These are phyloP conservation scores for Naja naja DNA, from an alignment of 2,113 vertebrate species.

Conservation along the genomic window DNA sequence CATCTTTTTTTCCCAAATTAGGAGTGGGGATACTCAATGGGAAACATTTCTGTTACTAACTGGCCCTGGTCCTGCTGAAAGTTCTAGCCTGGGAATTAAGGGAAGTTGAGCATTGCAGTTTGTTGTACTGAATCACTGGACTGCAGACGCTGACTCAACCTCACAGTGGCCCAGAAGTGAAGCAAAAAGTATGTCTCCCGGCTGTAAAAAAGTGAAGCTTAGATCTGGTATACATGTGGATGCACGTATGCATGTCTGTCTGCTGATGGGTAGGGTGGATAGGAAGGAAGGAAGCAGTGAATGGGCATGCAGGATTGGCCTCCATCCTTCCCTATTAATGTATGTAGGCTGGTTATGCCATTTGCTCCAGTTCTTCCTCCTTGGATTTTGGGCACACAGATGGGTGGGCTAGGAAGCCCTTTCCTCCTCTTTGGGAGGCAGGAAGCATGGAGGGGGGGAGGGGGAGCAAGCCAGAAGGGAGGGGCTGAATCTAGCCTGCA, in stretches of 20 bases:
- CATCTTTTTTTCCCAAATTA: background rate
- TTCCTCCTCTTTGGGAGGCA: background rate
- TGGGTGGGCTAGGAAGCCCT: background rate
- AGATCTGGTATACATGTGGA: background rate
- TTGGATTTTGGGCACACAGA: background rate
- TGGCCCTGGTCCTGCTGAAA: background rate
- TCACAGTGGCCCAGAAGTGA: background rate
- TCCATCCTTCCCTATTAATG: background rate
- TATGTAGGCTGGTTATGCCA: background rate
- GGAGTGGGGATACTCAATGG: background rate
- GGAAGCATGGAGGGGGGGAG: background rate
- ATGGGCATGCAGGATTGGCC: background rate
- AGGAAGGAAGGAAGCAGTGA: background rate
- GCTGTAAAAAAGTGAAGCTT: background rate
- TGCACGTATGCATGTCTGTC: background rate
- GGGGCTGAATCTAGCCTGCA: background rate
- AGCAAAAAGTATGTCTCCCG: background rate
- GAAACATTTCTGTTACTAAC: background rate
- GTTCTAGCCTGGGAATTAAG: background rate
- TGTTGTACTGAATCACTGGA: conserved; percentile 1
- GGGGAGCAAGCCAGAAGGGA: background rate
- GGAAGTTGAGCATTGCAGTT: background rate
- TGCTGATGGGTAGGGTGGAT: background rate
- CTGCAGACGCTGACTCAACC: conserved; percentile 23
- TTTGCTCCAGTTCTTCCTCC: background rate